Conservation (phyloP, 2,797 vertebrate species). For the Naso thynnoides region DNA sequence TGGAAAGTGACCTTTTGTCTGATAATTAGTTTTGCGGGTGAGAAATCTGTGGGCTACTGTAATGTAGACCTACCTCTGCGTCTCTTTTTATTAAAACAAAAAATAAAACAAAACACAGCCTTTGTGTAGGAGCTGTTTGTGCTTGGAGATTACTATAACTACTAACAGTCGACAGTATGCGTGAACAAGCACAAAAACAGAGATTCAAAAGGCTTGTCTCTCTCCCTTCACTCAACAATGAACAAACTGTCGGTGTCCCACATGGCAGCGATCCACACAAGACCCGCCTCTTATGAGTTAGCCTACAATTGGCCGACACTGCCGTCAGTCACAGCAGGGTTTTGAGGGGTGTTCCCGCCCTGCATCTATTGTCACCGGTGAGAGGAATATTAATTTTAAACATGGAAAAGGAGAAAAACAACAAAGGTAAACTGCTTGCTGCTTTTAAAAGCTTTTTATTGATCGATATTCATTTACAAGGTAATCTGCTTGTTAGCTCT, state of each 20-base stretch:
- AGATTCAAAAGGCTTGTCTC: too few species aligned
- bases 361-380: constrained; percentile 55
- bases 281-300: constrained; percentile 15
- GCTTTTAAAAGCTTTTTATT: fast-evolving
- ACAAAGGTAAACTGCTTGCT: constrained; percentile 65
- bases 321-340: constrained; percentile 41
- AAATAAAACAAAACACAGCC: too few species aligned
- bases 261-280: not conserved
- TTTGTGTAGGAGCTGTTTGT: too few species aligned
- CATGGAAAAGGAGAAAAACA: constrained; percentile 60
- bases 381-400: constrained; percentile 13
- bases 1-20: too few species aligned
- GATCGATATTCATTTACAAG: not conserved
- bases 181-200: too few species aligned
- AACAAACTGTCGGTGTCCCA: constrained; percentile 4
- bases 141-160: too few species aligned
- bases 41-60: too few species aligned
- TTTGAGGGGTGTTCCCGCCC: constrained; percentile 29
- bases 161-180: too few species aligned
- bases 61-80: too few species aligned
- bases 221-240: not conserved
- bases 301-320: constrained; percentile 37
- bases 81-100: too few species aligned
- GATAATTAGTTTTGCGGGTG: too few species aligned
- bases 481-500: not conserved